These are phyloP conservation scores for Nansenia antarctica DNA, from an alignment of 2,113 vertebrate genomes.

Conservation along the genomic window DNA sequence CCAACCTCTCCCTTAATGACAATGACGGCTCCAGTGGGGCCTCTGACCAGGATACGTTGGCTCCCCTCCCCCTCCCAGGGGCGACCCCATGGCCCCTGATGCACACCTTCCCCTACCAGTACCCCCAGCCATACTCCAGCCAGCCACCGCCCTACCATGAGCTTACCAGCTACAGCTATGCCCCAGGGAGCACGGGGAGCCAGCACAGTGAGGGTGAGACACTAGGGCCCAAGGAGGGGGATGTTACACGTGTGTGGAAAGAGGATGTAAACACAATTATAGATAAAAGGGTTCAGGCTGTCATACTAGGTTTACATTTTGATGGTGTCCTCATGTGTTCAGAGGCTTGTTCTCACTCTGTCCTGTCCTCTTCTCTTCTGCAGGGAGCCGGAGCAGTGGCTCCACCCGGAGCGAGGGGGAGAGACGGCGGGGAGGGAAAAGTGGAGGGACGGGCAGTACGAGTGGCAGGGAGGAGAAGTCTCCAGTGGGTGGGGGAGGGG, in stretches of 20 bases:
- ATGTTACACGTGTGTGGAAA: neutral
- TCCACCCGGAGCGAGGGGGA: slow-evolving; percentile 83
- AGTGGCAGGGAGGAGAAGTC: slow-evolving; percentile 76
- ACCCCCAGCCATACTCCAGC: slow-evolving; percentile 81
- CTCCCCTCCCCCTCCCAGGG: slow-evolving; percentile 83
- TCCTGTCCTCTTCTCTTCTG: neutral
- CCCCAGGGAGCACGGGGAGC: slow-evolving; percentile 86
- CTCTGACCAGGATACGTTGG: slow-evolving; percentile 89
- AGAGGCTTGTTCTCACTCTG: neutral
- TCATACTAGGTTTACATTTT: neutral
- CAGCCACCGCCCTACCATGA: slow-evolving; percentile 91
- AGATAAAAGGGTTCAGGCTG: neutral
- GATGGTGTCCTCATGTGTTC: too few species aligned
- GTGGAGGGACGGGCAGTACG: slow-evolving; percentile 70
- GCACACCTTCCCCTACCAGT: slow-evolving; percentile 86
- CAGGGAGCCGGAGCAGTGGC: slow-evolving; percentile 91
- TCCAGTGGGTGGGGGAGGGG: slow-evolving; percentile 61
- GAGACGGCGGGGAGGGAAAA: slow-evolving; percentile 65
- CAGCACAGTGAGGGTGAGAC: slow-evolving; percentile 89
- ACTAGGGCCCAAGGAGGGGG: neutral
- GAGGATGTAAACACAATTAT: neutral
- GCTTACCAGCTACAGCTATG: slow-evolving; percentile 86
- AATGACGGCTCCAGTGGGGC: slow-evolving; percentile 90
- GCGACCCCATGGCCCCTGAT: slow-evolving; percentile 87
- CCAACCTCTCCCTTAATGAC: slow-evolving; percentile 87